Evolutionary conservation across 2,888 invertebrate genomes (phyloP).

Genomic region (Xiphydria camelus): DNA sequence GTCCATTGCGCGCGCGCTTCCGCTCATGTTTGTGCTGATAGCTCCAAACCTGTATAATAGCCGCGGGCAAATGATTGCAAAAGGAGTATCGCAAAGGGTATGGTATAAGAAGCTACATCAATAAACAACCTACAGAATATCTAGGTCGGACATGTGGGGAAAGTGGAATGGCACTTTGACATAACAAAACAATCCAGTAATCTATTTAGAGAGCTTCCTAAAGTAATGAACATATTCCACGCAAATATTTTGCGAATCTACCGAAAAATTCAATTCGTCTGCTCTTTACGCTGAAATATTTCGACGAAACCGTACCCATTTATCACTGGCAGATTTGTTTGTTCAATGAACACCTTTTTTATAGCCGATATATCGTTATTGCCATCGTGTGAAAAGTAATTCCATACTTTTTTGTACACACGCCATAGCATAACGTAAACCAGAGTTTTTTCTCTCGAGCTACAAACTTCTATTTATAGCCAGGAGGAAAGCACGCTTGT

Average conservation of each 20-base stretch:
- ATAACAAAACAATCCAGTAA: background rate
- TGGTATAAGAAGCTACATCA: background rate
- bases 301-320: no score
- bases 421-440: conserved; percentile 34
- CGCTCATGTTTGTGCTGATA: no score
- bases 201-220: background rate
- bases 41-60: no score
- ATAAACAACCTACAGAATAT: background rate
- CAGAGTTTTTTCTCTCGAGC: conserved; percentile 38
- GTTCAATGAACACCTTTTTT: no score
- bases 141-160: background rate
- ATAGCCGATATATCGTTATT: no score
- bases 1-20: conserved; percentile 1
- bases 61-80: no score
- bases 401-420: background rate
- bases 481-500: conserved; percentile 34
- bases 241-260: no score
- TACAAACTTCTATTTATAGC: conserved; percentile 43
- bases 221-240: no score
- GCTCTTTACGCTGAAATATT: no score
- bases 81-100: background rate
- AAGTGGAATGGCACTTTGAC: background rate
- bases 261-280: no score
- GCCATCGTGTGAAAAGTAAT: no score
- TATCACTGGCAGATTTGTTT: no score